These are phyloP conservation scores for Heliothis peltigera DNA, from an alignment of 2,888 invertebrate species.

Conservation along the genomic window DNA sequence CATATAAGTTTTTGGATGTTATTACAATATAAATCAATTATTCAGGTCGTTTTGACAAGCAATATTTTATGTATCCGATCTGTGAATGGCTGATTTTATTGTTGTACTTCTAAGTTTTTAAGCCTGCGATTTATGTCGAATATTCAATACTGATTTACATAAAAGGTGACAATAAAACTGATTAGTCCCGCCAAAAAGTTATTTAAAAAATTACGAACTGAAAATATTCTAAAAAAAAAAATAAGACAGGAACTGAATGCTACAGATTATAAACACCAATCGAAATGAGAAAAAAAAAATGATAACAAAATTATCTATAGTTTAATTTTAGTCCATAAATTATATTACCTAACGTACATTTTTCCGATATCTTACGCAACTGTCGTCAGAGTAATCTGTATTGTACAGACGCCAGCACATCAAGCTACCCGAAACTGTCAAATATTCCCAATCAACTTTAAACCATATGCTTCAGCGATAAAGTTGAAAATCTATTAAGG, in stretches of 20 bases:
- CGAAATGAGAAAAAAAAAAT: conserved; percentile 1
- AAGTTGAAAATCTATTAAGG: too few species aligned
- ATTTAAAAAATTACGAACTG: neutral
- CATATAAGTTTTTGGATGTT: neutral
- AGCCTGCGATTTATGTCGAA: conserved; percentile 24
- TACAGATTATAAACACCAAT: conserved; percentile 1
- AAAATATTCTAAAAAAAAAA: neutral
- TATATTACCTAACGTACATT: too few species aligned
- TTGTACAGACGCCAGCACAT: too few species aligned
- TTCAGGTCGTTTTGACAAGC: conserved; percentile 18
- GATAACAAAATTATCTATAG: neutral
- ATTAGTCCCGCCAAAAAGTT: conserved; percentile 1
- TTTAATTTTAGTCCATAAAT: conserved; percentile 4
- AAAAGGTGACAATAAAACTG: neutral
- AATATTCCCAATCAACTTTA: too few species aligned
- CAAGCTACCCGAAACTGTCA: too few species aligned
- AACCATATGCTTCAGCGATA: too few species aligned
- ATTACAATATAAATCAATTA: conserved; percentile 25
- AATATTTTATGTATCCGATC: conserved; percentile 32
- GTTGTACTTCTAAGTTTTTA: conserved; percentile 23
- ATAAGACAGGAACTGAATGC: too few species aligned
- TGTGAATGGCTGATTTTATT: conserved; percentile 46
- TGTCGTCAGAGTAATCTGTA: conserved; percentile 7
- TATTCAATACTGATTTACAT: neutral
- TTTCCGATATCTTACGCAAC: too few species aligned